Conservation (phyloP, 2,797 vertebrate genomes). For the Sebastes hopkinsi region DNA sequence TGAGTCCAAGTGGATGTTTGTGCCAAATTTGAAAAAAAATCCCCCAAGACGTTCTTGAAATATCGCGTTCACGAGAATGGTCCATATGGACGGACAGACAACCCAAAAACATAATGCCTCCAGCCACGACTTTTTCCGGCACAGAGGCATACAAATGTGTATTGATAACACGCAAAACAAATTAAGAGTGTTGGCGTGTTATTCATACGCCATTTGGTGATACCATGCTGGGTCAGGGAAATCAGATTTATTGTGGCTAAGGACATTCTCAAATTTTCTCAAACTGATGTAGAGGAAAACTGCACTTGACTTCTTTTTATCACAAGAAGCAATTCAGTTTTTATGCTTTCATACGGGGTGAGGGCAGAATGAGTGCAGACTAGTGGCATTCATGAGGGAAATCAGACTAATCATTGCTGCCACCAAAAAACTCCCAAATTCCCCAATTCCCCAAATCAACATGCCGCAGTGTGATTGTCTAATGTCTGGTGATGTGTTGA, state of each 20-base stretch:
- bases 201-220: neutral
- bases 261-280: constrained; percentile 10
- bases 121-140: no score
- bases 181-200: neutral
- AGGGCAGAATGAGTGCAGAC: constrained; percentile 48
- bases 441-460: constrained; percentile 66
- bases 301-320: constrained; percentile 18
- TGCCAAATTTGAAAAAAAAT: no score
- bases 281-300: constrained; percentile 15
- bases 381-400: constrained; percentile 54
- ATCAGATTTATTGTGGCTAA: constrained; percentile 8
- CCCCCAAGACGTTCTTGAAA: no score
- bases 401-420: constrained; percentile 72
- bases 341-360: constrained; percentile 26
- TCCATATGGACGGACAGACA: no score
- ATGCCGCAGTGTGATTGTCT: constrained; percentile 65
- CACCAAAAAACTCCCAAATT: constrained; percentile 62
- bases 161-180: no score
- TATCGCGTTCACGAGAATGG: no score
- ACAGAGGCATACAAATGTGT: no score
- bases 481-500: constrained; percentile 73
- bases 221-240: neutral
- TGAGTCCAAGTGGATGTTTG: no score
- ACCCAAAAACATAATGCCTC: no score
- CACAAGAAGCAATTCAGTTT: constrained; percentile 28